Percentiles rank a stretch among this genome's conserved stretches.
These are phyloP conservation scores for Orgyia antiqua DNA, from an alignment of 2,888 invertebrate genomes.

Conservation along the genomic window DNA sequence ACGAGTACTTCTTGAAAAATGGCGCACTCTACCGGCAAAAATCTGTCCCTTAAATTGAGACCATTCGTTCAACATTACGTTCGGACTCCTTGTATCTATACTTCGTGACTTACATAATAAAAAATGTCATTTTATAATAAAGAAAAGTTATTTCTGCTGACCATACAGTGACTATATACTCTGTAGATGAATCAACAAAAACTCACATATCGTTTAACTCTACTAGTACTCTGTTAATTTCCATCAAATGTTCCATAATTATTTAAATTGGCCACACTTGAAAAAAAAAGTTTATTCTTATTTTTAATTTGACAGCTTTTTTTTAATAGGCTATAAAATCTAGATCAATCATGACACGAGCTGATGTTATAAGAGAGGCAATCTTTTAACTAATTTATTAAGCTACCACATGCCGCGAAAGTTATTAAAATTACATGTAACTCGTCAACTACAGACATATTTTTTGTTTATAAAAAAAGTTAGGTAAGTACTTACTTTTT, in stretches of 20 bases:
- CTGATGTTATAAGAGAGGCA: slow-evolving; percentile 1
- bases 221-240: slow-evolving; percentile 15
- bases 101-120: too few species aligned
- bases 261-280: slow-evolving; percentile 16
- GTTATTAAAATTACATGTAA: slow-evolving; percentile 6
- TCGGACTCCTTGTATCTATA: too few species aligned
- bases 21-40: too few species aligned
- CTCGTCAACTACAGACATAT: too few species aligned
- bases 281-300: slow-evolving; percentile 7
- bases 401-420: slow-evolving; percentile 12
- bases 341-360: slow-evolving; percentile 5
- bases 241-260: slow-evolving; percentile 9
- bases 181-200: slow-evolving; percentile 19
- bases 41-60: too few species aligned
- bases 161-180: slow-evolving; percentile 6
- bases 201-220: slow-evolving; percentile 12
- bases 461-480: slow-evolving; percentile 5
- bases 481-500: slow-evolving; percentile 87
- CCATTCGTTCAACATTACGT: too few species aligned
- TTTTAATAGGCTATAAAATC: slow-evolving; percentile 3
- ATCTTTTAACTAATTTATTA: slow-evolving; percentile 6
- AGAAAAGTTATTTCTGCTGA: slow-evolving; percentile 3
- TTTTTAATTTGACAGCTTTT: slow-evolving; percentile 3
- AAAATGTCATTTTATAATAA: too few species aligned
- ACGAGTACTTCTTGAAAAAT: too few species aligned